phyloP scores from a whole-genome alignment of 2,888 invertebrate genomes.

The Lycaena phlaeas region DNA sequence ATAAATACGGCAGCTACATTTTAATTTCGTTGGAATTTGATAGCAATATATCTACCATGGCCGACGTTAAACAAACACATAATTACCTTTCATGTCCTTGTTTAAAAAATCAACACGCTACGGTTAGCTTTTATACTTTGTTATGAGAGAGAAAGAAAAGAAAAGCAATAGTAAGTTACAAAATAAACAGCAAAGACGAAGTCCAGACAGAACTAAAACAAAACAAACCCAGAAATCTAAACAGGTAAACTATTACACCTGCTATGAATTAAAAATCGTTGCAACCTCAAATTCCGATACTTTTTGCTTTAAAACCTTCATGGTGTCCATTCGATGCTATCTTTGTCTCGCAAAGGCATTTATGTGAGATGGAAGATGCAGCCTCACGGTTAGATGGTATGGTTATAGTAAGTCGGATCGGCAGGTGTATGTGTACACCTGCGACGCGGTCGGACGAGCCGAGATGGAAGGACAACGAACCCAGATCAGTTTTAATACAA shows the following conservation, averaged over 20 bases:
- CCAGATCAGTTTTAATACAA: constrained; percentile 8
- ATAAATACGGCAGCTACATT: no score
- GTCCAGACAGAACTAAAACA: constrained; percentile 63
- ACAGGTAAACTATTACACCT: constrained; percentile 58
- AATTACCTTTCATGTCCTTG: no score
- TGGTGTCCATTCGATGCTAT: constrained; percentile 41
- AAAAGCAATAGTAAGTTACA: constrained; percentile 58
- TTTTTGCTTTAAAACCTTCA: constrained; percentile 69
- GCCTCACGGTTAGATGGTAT: constrained; percentile 57
- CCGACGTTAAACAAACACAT: no score
- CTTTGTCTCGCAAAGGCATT: constrained; percentile 34
- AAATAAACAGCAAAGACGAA: constrained; percentile 57
- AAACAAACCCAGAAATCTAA: constrained; percentile 36
- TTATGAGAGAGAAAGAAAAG: constrained; percentile 15
- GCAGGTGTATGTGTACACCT: constrained; percentile 68
- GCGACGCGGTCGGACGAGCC: constrained; percentile 52
- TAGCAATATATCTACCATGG: no score
- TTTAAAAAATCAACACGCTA: constrained; percentile 7
- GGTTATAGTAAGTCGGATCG: no score
- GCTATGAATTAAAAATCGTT: constrained; percentile 39
- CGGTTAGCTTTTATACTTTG: constrained; percentile 7
- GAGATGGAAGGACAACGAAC: constrained; percentile 66
- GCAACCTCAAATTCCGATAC: constrained; percentile 63
- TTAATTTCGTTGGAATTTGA: no score
- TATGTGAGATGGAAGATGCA: constrained; percentile 44